Evolutionary conservation across 2,797 vertebrate genomes (phyloP), one percentile per base, ranked within the genome.

Genomic region (Falco biarmicus): DNA sequence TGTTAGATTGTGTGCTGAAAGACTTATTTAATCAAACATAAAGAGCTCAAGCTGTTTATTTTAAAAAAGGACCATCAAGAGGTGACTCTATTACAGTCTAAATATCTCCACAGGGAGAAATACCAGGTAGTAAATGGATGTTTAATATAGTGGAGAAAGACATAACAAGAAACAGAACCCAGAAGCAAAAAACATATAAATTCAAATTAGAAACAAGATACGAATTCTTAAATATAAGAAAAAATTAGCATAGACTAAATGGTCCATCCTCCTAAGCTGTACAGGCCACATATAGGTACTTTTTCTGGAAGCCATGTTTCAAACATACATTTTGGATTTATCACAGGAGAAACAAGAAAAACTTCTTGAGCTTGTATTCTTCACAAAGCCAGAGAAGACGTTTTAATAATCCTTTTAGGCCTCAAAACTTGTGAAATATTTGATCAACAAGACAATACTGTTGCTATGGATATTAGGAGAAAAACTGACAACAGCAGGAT

Each of bases 91-190:
- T 94, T 93, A 70, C 10, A 6, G 48, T 25, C 57, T 94, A 90
- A 95, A 94, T 90, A 71, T 65, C 84, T 95, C 92, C 84, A 95
- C 57, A 65, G 86, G 84, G 94, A 90, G 71, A 92, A 95, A 89
- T 94, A 94, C 7, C 43, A 79, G 74, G 74, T 93, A 88, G 77
- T 92, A 95, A 96, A 93, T 59, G 47, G 60, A 83, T 92, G 64
- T 74, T 93, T 93, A 93, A 95, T 95, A 93, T 93, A 85, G 68
- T 32, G 45, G 47, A 84, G 54, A 74, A 92, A 85, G 60, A 51
- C 68, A 63, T 92, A 94, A 85, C 26, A 93, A 90, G 88, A 93
- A 95, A 76, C 90, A 89, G 63, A 87, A 48, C 65, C 87, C 60
- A 91, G 87, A 78, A 96, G 77, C 63, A 16, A 95, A 84, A 95